These are phyloP conservation scores for Tiliacea aurago DNA, from an alignment of 2,888 invertebrate genomes.

Conservation along the genomic window DNA sequence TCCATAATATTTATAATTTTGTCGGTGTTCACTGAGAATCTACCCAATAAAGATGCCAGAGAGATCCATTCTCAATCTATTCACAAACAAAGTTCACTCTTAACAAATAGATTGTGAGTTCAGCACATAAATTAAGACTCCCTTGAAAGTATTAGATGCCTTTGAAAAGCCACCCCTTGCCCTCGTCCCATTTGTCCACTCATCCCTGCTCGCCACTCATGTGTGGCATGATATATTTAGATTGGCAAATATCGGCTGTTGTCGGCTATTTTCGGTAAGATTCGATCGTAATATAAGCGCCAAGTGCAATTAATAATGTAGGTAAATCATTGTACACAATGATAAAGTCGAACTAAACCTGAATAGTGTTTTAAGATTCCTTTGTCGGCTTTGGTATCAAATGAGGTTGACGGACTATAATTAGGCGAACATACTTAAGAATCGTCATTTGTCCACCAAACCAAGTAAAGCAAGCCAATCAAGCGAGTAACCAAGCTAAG, in stretches of 20 bases:
- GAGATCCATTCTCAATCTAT: background rate
- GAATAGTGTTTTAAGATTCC: too few species aligned
- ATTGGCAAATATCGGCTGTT: slow-evolving; percentile 44
- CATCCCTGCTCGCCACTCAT: slow-evolving; percentile 51
- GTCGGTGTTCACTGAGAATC: background rate
- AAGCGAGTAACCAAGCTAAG: too few species aligned
- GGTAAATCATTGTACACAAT: background rate
- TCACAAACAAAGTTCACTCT: slow-evolving; percentile 26
- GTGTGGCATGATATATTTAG: slow-evolving; percentile 53
- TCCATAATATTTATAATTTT: background rate
- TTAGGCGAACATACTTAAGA: background rate
- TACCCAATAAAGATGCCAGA: slow-evolving; percentile 12
- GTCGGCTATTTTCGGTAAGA: slow-evolving; percentile 42
- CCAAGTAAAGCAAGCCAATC: too few species aligned
- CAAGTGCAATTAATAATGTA: background rate
- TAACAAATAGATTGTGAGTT: slow-evolving; percentile 32
- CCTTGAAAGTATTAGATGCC: slow-evolving; percentile 49
- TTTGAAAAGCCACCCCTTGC: slow-evolving; percentile 54
- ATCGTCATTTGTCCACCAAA: background rate
- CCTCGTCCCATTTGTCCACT: slow-evolving; percentile 57
- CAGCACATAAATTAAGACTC: slow-evolving; percentile 47
- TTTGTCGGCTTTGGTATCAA: background rate
- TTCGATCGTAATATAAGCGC: slow-evolving; percentile 15
- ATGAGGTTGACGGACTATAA: background rate
- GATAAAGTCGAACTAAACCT: background rate